Evolutionary conservation across 92 coral and sea anemone species (phyloP).

Genomic region (Phenganax stokvisi): DNA sequence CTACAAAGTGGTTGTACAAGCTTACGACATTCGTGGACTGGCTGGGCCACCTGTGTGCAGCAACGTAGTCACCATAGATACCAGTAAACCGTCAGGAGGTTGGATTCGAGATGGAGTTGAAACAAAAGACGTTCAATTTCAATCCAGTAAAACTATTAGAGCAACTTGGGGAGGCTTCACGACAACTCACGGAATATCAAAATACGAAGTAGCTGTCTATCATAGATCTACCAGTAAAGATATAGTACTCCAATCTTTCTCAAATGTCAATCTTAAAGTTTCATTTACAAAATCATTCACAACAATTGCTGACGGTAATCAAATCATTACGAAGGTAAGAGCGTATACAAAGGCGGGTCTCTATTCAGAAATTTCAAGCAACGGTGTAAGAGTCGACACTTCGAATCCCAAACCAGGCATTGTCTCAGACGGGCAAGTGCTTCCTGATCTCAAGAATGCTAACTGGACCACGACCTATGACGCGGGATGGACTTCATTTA

Average conservation of each 20-base stretch:
- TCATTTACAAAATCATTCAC: slow-evolving; percentile 56
- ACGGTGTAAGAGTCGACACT: slow-evolving; percentile 73
- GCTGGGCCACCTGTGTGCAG: slow-evolving; percentile 63
- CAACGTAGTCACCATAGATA: slow-evolving; percentile 64
- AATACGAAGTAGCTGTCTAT: slow-evolving; percentile 76
- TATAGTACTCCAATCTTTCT: slow-evolving; percentile 47
- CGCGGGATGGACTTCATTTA: slow-evolving; percentile 80
- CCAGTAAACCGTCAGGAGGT: slow-evolving; percentile 70
- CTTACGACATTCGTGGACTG: slow-evolving; percentile 53
- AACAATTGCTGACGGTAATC: slow-evolving; percentile 62
- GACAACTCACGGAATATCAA: slow-evolving; percentile 64
- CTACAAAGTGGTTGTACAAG: slow-evolving; percentile 80
- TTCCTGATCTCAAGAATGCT: slow-evolving; percentile 64
- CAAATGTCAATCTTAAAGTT: slow-evolving; percentile 56
- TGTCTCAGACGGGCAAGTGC: slow-evolving; percentile 59
- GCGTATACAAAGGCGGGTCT: slow-evolving; percentile 87
- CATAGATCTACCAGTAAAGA: slow-evolving; percentile 41
- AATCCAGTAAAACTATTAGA: slow-evolving; percentile 58
- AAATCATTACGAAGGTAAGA: slow-evolving; percentile 52
- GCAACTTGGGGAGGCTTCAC: slow-evolving; percentile 97
- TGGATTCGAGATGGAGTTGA: slow-evolving; percentile 91
- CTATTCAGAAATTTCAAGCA: slow-evolving; percentile 65
- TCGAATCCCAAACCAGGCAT: slow-evolving; percentile 63
- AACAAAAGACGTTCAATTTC: slow-evolving; percentile 69
- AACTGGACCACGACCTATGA: slow-evolving; percentile 73